A percentile compares a stretch with the other conserved stretches of the same genome.
Conservation (phyloP, 2,113 vertebrate genomes). For the Puffinus mauretanicus region DNA sequence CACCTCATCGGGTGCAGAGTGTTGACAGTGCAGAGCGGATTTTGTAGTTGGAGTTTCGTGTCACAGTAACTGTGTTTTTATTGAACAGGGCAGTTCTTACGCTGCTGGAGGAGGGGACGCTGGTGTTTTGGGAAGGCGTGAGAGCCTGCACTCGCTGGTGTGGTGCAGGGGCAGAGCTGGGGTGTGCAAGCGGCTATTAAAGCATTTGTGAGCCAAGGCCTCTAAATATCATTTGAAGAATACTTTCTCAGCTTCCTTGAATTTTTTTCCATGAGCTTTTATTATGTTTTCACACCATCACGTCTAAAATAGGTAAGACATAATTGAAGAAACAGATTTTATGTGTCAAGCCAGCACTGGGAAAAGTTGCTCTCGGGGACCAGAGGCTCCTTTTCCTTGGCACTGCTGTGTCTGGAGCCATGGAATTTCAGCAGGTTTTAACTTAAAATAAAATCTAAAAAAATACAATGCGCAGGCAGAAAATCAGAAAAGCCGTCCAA, state of each 20-base stretch:
- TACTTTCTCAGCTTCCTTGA: not conserved
- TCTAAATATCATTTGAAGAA: not conserved
- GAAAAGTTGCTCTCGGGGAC: not conserved
- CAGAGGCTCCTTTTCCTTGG: constrained; percentile 13
- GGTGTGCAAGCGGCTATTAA: not conserved
- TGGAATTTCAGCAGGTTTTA: constrained; percentile 1
- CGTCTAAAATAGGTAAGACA: not conserved
- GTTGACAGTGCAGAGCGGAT: not conserved
- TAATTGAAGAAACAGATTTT: constrained; percentile 36
- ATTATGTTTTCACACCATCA: constrained; percentile 15
- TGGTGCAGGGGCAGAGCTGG: not conserved
- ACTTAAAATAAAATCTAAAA: not conserved
- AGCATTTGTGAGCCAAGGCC: not conserved
- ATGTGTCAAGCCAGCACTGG: constrained; percentile 2
- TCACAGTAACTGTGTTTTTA: not conserved
- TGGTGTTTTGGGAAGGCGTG: not conserved
- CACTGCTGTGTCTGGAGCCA: not conserved
- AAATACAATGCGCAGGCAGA: not conserved
- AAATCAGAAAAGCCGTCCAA: not conserved
- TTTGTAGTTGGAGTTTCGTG: not conserved
- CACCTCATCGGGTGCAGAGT: not conserved
- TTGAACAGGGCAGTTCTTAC: not conserved
- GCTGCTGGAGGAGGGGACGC: not conserved
- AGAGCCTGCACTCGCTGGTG: accelerated
- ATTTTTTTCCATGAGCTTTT: not conserved